Conservation (phyloP, 2,113 vertebrate genomes). For the Boleophthalmus pectinirostris region DNA sequence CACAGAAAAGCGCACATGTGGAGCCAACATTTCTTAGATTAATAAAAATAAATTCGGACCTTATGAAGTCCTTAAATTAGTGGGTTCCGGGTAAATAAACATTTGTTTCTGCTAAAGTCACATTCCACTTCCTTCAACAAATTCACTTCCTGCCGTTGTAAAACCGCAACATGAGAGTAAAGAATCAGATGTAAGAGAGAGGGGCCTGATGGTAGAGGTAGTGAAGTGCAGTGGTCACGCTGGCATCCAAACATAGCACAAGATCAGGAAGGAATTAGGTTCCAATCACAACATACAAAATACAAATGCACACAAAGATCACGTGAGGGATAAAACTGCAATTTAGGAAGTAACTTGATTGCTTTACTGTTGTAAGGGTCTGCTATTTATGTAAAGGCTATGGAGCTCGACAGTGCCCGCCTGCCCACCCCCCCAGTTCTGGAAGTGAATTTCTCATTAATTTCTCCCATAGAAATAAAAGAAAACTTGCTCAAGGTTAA, state of each 20-base stretch:
- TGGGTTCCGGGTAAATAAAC: slow-evolving; percentile 48
- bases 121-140: slow-evolving; percentile 44
- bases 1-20: slow-evolving; percentile 45
- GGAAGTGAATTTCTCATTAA: too few relatives aligned
- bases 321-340: slow-evolving; percentile 11
- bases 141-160: slow-evolving; percentile 12
- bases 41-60: slow-evolving; percentile 45
- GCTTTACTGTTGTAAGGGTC: not conserved
- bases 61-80: slow-evolving; percentile 46
- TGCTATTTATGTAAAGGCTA: not conserved
- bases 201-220: slow-evolving; percentile 21
- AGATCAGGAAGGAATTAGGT: slow-evolving; percentile 22
- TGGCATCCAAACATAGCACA: slow-evolving; percentile 44
- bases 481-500: too few relatives aligned
- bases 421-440: too few relatives aligned
- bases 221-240: slow-evolving; percentile 13
- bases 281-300: slow-evolving; percentile 16
- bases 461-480: too few relatives aligned
- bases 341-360: not conserved
- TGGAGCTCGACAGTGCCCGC: too few relatives aligned
- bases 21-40: slow-evolving; percentile 39
- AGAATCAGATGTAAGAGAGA: slow-evolving; percentile 32
- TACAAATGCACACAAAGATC: slow-evolving; percentile 2
- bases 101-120: slow-evolving; percentile 65
- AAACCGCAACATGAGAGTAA: slow-evolving; percentile 23